These are phyloP conservation scores for Nymphalis polychloros DNA, from an alignment of 2,888 invertebrate genomes.

Conservation along the genomic window DNA sequence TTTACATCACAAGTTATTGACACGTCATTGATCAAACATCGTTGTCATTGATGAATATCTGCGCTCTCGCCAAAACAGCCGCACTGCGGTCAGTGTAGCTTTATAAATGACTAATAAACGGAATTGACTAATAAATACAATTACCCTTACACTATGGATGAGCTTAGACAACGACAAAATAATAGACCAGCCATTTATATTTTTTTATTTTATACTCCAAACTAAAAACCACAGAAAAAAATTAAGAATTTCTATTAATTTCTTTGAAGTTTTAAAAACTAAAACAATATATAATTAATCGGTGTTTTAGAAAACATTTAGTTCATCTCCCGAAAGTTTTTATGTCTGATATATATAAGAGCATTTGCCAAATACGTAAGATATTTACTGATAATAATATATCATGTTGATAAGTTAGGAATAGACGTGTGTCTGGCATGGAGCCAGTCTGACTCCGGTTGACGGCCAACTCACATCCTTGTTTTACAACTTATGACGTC, in stretches of 20 bases:
- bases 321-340: neutral
- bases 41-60: slow-evolving; percentile 26
- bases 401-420: slow-evolving; percentile 39
- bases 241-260: too few relatives aligned
- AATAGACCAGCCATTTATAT: too few relatives aligned
- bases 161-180: too few relatives aligned
- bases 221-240: too few relatives aligned
- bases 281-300: neutral
- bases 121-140: neutral
- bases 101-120: slow-evolving; percentile 2
- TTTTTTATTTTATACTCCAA: too few relatives aligned
- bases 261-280: too few relatives aligned
- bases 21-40: neutral
- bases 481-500: slow-evolving; percentile 32
- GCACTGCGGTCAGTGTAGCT: slow-evolving; percentile 41
- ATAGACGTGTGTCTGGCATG: slow-evolving; percentile 40
- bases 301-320: neutral
- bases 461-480: slow-evolving; percentile 37
- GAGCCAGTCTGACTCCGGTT: slow-evolving; percentile 43
- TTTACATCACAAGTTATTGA: slow-evolving; percentile 18
- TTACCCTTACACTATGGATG: too few relatives aligned
- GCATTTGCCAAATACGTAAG: slow-evolving; percentile 34
- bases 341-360: neutral
- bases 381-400: slow-evolving; percentile 42
- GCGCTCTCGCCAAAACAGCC: slow-evolving; percentile 32